Conservation (phyloP, 2,888 invertebrate genomes). For the Amitus sp. region DNA sequence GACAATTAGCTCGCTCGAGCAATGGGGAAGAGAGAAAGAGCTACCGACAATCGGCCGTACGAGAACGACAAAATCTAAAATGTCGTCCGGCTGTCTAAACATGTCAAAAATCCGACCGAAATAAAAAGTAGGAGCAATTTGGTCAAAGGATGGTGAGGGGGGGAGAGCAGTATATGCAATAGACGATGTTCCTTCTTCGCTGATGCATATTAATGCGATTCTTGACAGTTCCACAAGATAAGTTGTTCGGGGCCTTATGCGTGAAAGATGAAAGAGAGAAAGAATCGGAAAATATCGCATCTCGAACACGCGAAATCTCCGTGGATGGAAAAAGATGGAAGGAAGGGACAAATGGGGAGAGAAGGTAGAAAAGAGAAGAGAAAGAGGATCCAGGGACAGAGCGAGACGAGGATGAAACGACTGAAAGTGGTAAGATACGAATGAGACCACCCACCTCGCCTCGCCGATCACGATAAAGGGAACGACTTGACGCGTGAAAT, state of each 20-base stretch:
- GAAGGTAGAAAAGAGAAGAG: conserved; percentile 34
- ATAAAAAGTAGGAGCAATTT: conserved; percentile 29
- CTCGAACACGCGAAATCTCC: conserved; percentile 1
- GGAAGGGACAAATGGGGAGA: conserved; percentile 16
- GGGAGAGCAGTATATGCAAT: conserved; percentile 23
- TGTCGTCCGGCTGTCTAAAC: conserved; percentile 40
- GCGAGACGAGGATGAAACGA: conserved; percentile 28
- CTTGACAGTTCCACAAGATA: conserved; percentile 38
- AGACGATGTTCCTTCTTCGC: conserved; percentile 31
- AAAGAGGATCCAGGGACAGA: conserved; percentile 15
- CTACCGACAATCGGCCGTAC: conserved; percentile 2
- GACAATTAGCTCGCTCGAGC: too few species aligned
- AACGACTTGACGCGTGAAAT: conserved; percentile 50
- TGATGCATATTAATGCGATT: conserved; percentile 41
- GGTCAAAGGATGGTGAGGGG: conserved; percentile 19
- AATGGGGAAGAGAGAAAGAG: conserved; percentile 5
- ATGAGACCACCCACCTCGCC: conserved; percentile 52
- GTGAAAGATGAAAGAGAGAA: conserved; percentile 25
- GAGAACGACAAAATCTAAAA: conserved; percentile 14
- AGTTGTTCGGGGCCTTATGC: conserved; percentile 33
- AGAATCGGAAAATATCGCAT: conserved; percentile 39
- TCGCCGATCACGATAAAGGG: conserved; percentile 44
- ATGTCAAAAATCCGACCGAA: conserved; percentile 35
- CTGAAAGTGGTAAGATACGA: conserved; percentile 34
- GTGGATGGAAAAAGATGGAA: conserved; percentile 35